phyloP scores from a whole-genome alignment of 2,888 invertebrate genomes.

The Galerucella calmariensis region DNA sequence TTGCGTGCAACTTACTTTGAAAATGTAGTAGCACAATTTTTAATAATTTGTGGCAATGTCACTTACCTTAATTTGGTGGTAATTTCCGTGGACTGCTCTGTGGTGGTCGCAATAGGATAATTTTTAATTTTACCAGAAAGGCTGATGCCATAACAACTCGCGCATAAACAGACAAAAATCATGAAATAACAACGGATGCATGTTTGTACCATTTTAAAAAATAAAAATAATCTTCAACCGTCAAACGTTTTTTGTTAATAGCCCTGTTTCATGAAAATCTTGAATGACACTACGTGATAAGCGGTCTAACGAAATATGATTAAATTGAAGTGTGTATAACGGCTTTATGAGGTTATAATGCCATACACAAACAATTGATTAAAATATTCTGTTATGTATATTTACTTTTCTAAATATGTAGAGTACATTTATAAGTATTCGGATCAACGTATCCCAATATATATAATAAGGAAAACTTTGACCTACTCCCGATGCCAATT shows the following conservation, averaged over 20 bases:
- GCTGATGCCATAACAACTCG: conserved; percentile 24
- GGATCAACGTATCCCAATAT: conserved; percentile 13
- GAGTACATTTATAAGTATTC: conserved; percentile 38
- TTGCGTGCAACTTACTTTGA: too few species aligned
- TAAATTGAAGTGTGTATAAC: conserved; percentile 50
- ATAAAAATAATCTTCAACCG: not conserved
- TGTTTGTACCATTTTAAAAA: conserved; percentile 40
- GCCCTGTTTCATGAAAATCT: conserved; percentile 43
- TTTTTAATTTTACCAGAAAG: conserved; percentile 44
- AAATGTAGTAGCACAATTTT: too few species aligned
- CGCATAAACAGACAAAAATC: conserved; percentile 36
- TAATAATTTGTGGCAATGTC: not conserved
- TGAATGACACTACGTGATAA: conserved; percentile 46
- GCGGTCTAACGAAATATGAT: conserved; percentile 51
- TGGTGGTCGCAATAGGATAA: conserved; percentile 55
- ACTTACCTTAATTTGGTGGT: conserved; percentile 53
- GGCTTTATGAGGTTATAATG: conserved; percentile 58
- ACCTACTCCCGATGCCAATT: not conserved
- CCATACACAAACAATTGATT: conserved; percentile 55
- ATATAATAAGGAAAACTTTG: not conserved
- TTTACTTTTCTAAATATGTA: conserved; percentile 50
- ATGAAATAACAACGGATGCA: conserved; percentile 41
- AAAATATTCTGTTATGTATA: conserved; percentile 57
- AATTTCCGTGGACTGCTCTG: conserved; percentile 37
- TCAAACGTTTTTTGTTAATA: conserved; percentile 11